Evolutionary conservation across 2,797 vertebrate species (phyloP), one percentile per base, ranked within the genome.

Genomic region (Ambastaia sidthimunki): DNA sequence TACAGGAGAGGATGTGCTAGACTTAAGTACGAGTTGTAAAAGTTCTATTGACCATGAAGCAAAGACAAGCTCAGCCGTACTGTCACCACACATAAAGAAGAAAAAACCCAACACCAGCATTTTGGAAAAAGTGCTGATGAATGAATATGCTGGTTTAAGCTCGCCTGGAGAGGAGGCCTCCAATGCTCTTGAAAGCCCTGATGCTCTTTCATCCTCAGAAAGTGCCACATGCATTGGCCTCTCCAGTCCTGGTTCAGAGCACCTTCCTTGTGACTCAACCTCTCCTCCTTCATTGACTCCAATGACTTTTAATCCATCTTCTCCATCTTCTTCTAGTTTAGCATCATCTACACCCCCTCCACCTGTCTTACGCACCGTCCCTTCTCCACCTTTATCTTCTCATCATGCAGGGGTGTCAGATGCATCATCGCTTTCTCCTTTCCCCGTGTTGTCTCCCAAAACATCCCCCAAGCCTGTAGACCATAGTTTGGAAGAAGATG

Each of bases 41-140:
- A 87, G 92, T 15, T 74, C 78, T 6, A 23, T 78, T 0, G 96
- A 98, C 63, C 76, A 87, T 0, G 97, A 97, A 34, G 60, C 85
- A 9, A 95, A 93, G 90, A 94, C 94, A 67, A 87, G 74, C 80
- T 83, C 91, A 0, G 78, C 34, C 37, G 47, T 86, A 1, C 83
- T 69, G 31, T 84, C 91, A 71, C 86, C 89, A 0, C 82, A 88
- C 21, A 81, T 85, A 2, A 98, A 96, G 85, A 98, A 97, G 91
- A 97, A 94, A 89, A 99, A 98, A 73, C 98, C 98, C 0, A 98
- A 97, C 82, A 99, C 98, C 0, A 97, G 96, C 90, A 98, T 99
- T 96, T 89, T 99, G 9, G 95, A 99, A 86, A 99, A 98, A 85
- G 98, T 99, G 80, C 91, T 99, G 81, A 95, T 99, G 92, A 99